Evolutionary conservation across 53 echinoderm and acorn worm genomes (phyloP), one percentile per base, ranked within the genome.

Genomic region (Luidia sarsii): DNA sequence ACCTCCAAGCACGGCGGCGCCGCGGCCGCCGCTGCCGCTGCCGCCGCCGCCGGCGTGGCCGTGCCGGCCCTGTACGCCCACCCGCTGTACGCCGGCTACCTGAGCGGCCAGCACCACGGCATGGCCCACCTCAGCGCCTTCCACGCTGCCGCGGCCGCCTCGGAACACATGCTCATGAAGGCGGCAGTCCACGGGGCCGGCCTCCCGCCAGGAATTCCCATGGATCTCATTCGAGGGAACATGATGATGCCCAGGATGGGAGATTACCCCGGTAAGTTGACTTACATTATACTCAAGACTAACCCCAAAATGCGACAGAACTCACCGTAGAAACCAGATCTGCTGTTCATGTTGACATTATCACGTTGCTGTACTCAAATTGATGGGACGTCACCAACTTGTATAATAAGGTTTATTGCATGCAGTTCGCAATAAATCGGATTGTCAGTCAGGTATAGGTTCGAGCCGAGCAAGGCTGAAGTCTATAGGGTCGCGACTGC

Each of bases 31-130:
- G n/a, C n/a, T n/a, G n/a, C n/a, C n/a, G n/a, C n/a, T n/a, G 24
- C 73, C 75, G 7, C 39, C 53, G 64, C 88, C 7, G 83, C 87
- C 29, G 88, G 84, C 9, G 77, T 95, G 48, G 31, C 77, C 19
- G 88, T 95, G 48, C 95, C 95, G 10, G 95, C 95, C 23, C 81
- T 95, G 75, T 95, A 95, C 68, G 89, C 95, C n/a, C 95, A 95
- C 67, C 95, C 95, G 7, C 55, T 92, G 64, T 92, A 90, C 71
- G 92, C 91, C 48, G 93, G 92, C 32, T 85, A 88, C 21, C 83
- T 94, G 34, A 88, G 82, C 43, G 94, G 94, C 22, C 94, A 94
- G 37, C 94, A 94, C 50, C 94, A 90, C 64, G 69, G 83, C 3
- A 70, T 56, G 48, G 79, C 77, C 35, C 86, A 94, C 64, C 73